Evolutionary conservation across 2,113 vertebrate genomes (phyloP), one percentile per base, ranked within the genome.

Genomic region (Sebastes schlegelii): DNA sequence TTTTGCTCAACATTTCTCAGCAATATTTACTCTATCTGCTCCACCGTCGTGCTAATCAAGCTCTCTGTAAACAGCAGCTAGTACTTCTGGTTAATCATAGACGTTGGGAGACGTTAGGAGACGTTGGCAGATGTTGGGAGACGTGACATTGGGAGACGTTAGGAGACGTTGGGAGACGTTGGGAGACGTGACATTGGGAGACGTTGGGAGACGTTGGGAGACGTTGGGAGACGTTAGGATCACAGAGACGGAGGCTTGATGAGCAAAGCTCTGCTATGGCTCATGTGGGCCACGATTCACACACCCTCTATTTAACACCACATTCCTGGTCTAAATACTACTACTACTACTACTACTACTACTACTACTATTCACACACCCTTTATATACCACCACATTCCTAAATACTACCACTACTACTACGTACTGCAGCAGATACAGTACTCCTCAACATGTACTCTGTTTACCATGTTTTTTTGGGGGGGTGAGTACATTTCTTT

Each of bases 81-180:
- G 65, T 70, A 70, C 42, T 76, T 76, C 34, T 52, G 17, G 69
- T 62, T 84, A 68, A 68, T 77, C 65, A 83, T 60, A 72, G 60
- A 34, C 26, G 26, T 34, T 34, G 26, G 26, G 26, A 77, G 66
- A 57, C 66, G 11, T 51, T 17, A n/a, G 19, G 19, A 26, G 26
- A 26, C 26, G 26, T 26, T 26, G 26, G 26, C 26, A 26, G 26
- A 26, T 26, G 26, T 26, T 26, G 26, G 26, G 26, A 26, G 26
- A 34, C 26, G 26, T 34, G 26, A 34, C 26, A 34, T 34, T 34
- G 26, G 26, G 26, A 34, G 26, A 34, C 26, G 26, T 34, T 34
- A 3, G 26, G 26, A 34, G 26, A 26, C 26, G 26, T 34, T 34
- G 0, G 26, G 26, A 34, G 26, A 34, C 26, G 26, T 34, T 34